Conservation (phyloP, 1,140 invertebrate genomes). For the Cyclina sinensis region DNA sequence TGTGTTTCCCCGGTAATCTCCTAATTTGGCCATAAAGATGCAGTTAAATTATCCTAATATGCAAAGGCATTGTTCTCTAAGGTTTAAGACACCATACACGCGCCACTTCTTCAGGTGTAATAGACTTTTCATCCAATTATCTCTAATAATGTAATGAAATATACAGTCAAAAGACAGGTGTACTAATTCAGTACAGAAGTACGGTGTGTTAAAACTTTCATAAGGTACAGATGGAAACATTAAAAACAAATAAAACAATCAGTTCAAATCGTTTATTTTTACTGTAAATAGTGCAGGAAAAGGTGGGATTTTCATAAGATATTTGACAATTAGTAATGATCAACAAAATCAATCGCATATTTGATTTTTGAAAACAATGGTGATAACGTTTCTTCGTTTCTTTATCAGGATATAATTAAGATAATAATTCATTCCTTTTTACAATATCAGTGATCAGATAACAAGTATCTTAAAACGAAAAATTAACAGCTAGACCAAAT, state of each 20-base stretch:
- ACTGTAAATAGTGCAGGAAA: too few species aligned
- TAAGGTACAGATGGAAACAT: slow-evolving; percentile 21
- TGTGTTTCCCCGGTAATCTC: slow-evolving; percentile 36
- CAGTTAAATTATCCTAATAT: slow-evolving; percentile 43
- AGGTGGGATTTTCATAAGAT: too few species aligned
- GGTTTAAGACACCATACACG: slow-evolving; percentile 17
- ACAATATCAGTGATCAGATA: too few species aligned
- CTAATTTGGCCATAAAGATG: slow-evolving; percentile 38
- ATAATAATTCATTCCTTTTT: too few species aligned
- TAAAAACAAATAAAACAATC: slow-evolving; percentile 5
- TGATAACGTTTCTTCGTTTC: too few species aligned
- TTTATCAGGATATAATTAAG: too few species aligned
- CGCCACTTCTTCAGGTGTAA: neutral
- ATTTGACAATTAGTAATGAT: too few species aligned
- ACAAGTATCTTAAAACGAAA: too few species aligned
- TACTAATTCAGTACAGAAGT: neutral
- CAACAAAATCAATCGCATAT: too few species aligned
- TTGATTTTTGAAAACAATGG: too few species aligned
- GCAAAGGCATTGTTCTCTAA: slow-evolving; percentile 26
- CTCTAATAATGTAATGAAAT: slow-evolving; percentile 21
- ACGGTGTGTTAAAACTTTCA: slow-evolving; percentile 11
- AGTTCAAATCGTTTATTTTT: neutral
- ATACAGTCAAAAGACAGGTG: neutral
- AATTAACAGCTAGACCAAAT: too few species aligned
- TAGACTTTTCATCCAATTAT: neutral